These are phyloP conservation scores for Notiomystis cincta DNA, from an alignment of 2,113 vertebrate genomes.

Conservation along the genomic window DNA sequence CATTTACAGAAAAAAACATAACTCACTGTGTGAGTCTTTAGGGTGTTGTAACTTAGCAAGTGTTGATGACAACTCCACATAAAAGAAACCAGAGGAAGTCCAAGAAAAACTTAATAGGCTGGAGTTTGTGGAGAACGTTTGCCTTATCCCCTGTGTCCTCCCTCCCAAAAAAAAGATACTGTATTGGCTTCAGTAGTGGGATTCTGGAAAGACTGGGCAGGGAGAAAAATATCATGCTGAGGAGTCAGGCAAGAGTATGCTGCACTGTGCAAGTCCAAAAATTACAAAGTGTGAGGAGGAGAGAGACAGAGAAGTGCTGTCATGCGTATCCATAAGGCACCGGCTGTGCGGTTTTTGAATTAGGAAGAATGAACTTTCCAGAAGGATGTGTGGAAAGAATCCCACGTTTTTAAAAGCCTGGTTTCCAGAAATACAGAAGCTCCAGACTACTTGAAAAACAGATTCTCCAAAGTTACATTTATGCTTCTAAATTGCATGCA, in stretches of 20 bases:
- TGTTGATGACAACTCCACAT: neutral
- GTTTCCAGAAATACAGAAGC: conserved; percentile 26
- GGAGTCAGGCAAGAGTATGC: neutral
- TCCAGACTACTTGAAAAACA: conserved; percentile 2
- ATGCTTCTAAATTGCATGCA: neutral
- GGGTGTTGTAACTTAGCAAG: neutral
- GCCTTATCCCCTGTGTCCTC: neutral
- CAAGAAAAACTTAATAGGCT: neutral
- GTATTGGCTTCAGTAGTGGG: neutral
- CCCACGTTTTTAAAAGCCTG: neutral
- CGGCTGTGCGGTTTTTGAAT: neutral
- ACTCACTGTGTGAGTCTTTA: neutral
- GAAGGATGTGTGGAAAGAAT: conserved; percentile 16
- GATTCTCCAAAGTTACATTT: neutral
- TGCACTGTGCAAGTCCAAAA: neutral
- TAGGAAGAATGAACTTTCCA: conserved; percentile 30
- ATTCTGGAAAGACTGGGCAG: neutral
- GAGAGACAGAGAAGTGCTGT: neutral
- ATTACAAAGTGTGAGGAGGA: neutral
- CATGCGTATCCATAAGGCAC: neutral
- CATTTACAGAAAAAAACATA: neutral
- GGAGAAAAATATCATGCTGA: neutral
- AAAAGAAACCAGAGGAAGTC: neutral
- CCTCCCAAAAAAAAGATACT: neutral
- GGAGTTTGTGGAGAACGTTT: neutral